Base-by-base conservation (phyloP, 2,113 vertebrate species). In the Protobothrops mucrosquamatus region DNA sequence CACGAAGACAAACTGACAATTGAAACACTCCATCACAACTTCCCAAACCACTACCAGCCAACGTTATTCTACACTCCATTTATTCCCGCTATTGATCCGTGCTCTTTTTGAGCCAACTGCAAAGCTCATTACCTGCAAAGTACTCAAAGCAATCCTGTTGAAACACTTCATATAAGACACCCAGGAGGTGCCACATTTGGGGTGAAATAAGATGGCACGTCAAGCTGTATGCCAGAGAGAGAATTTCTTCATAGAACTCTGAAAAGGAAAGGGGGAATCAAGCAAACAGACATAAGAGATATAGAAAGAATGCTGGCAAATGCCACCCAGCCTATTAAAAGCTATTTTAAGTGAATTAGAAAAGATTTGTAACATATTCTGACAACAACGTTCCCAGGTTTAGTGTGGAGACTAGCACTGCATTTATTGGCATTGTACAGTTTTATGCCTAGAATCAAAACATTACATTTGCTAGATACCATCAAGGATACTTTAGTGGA, bases 241-340 rank as follows among this genome's bases (percentile, higher is more conserved):
- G 98, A 95, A 99, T 99, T 98, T 99, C 99, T 98, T 99, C 99
- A 6, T 99, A 99, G 96, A 99, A 99, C 96, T 99, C 99, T 99
- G 95, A 34, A 96, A 94, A 22, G 64, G 64, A 69, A 69, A 56
- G 39, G 89, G 64, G 34, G 97, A n/a, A 93, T 0, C 23, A 57
- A 43, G 74, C 10, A 64, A 26, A 64, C 2, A 48, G 43, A 94
- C 61, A 26, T 4, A 69, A 12, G 29, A 85, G 55, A 48, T 94
- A 87, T 85, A 86, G 59, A 55, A 94, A 94, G 23, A 92, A 93
- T 24, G 3, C 7, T 46, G 91, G 39, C 29, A 91, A 90, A 94
- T 81, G 29, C 43, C n/a, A 81, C 22, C 14, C 52, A 92, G 51
- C 46, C 26, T 92, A 26, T 43, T 22, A 22, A 43, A 81, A 43